These are phyloP conservation scores for Labroides dimidiatus DNA, from an alignment of 2,797 vertebrate species.

Conservation along the genomic window DNA sequence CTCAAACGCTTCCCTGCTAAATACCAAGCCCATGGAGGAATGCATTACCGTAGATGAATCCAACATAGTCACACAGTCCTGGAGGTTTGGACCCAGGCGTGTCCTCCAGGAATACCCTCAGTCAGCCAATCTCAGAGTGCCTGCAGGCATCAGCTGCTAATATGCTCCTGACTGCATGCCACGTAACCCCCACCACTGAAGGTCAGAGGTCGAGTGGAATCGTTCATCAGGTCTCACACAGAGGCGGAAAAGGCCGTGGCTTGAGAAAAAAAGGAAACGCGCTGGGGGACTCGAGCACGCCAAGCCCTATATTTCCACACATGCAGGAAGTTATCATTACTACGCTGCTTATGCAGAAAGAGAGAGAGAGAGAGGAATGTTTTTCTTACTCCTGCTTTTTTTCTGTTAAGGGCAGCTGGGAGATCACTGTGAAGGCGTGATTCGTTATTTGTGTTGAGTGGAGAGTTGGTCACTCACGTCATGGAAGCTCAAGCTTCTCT, in stretches of 20 bases:
- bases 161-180: slow-evolving; percentile 64
- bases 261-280: background rate
- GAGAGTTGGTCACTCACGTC: background rate
- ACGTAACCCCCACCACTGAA: slow-evolving; percentile 64
- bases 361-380: slow-evolving; percentile 9
- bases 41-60: slow-evolving; percentile 61
- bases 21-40: slow-evolving; percentile 62
- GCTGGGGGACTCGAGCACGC: slow-evolving; percentile 19
- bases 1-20: slow-evolving; percentile 45
- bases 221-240: slow-evolving; percentile 59
- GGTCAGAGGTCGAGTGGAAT: slow-evolving; percentile 73
- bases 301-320: slow-evolving; percentile 42
- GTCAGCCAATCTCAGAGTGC: slow-evolving; percentile 65
- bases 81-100: slow-evolving; percentile 54
- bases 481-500: background rate
- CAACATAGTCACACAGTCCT: slow-evolving; percentile 61
- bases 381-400: slow-evolving; percentile 6
- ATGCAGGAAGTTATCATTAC: slow-evolving; percentile 55
- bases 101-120: slow-evolving; percentile 74
- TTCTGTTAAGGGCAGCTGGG: slow-evolving; percentile 4
- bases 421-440: slow-evolving; percentile 15
- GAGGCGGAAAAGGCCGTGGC: slow-evolving; percentile 43
- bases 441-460: background rate
- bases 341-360: slow-evolving; percentile 25
- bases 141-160: slow-evolving; percentile 77